Percentiles rank a stretch among this genome's conserved stretches.
Conservation (phyloP, 2,888 invertebrate species). For the Pristionchus mayeri region DNA sequence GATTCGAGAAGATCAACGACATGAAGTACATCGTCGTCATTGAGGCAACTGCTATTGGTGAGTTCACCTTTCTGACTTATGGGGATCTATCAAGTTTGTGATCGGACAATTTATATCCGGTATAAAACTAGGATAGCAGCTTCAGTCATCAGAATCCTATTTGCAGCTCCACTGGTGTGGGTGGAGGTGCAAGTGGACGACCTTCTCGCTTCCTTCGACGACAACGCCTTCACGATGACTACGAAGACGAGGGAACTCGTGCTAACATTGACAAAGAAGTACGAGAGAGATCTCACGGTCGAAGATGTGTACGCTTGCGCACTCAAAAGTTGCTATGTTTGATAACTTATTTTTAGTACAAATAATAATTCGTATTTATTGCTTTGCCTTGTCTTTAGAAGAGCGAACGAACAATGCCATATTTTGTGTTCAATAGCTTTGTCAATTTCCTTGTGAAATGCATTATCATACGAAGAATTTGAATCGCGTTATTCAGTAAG, state of each 20-base stretch:
- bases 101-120: no score
- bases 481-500: no score
- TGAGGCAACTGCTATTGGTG: conserved; percentile 16
- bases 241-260: background rate
- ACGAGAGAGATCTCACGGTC: background rate
- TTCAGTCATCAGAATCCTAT: background rate
- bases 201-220: conserved; percentile 15
- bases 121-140: no score
- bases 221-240: conserved; percentile 50
- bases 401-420: no score
- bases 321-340: conserved; percentile 41
- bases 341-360: background rate
- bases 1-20: conserved; percentile 11
- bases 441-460: no score
- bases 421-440: no score
- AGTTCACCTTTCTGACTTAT: no score
- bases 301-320: conserved; percentile 30
- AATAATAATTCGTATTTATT: no score
- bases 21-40: background rate
- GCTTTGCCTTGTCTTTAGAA: no score
- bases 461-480: no score
- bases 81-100: no score
- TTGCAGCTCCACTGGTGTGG: conserved; percentile 48
- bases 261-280: background rate
- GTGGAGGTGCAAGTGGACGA: conserved; percentile 26